Evolutionary conservation across 2,888 invertebrate genomes (phyloP).

Genomic region (Mayetiola destructor): DNA sequence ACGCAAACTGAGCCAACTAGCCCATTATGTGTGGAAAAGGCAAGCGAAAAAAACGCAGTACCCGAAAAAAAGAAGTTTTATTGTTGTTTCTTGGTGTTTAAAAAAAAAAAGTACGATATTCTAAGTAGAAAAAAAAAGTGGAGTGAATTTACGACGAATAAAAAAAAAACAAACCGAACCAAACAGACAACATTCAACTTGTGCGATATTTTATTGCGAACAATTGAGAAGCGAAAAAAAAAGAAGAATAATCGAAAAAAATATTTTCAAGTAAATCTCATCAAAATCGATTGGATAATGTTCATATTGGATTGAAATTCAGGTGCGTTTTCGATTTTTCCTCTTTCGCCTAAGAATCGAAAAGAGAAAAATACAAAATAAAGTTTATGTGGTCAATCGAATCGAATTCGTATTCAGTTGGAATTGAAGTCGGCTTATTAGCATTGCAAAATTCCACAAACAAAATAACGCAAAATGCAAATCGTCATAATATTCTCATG

Average conservation of each 20-base stretch:
- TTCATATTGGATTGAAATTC: conserved; percentile 12
- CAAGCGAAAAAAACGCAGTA: conserved; percentile 8
- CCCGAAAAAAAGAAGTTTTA: conserved; percentile 12
- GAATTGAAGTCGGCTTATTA: too few species aligned
- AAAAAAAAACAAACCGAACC: neutral
- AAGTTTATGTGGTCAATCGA: too few species aligned
- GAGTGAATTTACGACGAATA: neutral
- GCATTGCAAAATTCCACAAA: too few species aligned
- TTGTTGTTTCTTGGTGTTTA: conserved; percentile 12
- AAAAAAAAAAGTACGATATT: conserved; percentile 8
- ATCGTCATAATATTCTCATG: too few species aligned
- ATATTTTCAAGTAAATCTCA: too few species aligned
- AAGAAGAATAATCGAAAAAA: too few species aligned
- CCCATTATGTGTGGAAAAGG: neutral
- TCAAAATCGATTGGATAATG: neutral
- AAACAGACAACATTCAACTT: too few species aligned
- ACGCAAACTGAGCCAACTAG: conserved; percentile 1
- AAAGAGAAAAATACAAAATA: too few species aligned
- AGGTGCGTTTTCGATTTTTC: conserved; percentile 8
- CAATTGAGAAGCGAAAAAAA: neutral
- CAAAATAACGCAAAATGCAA: too few species aligned
- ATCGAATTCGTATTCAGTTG: too few species aligned
- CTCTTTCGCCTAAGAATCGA: too few species aligned
- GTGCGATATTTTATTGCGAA: too few species aligned
- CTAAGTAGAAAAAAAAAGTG: conserved; percentile 3